Evolutionary conservation across 2,113 vertebrate species (phyloP).

Genomic region (Trichechus manatus): DNA sequence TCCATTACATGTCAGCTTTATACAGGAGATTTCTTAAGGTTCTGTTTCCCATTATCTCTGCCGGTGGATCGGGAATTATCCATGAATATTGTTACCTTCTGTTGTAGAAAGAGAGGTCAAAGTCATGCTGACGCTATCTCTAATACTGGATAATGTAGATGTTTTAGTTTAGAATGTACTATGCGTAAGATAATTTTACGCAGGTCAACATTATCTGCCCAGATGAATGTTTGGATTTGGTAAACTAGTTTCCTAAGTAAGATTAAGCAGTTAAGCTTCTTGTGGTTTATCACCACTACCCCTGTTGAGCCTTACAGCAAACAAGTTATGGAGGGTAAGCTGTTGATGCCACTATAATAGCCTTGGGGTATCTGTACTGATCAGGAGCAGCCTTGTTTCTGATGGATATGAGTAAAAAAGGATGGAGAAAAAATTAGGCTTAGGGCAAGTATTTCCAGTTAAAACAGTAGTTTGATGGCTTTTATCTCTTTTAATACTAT

Average conservation of each 20-base stretch:
- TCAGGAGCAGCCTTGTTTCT: neutral
- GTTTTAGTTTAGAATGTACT: neutral
- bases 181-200: neutral
- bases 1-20: neutral
- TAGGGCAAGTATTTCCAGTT: neutral
- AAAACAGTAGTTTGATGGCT: neutral
- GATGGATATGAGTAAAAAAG: neutral
- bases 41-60: neutral
- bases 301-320: neutral
- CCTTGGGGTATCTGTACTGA: neutral
- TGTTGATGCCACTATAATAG: neutral
- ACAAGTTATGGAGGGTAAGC: neutral
- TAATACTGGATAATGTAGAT: neutral
- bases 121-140: neutral
- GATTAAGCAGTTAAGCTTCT: neutral
- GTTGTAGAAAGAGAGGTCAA: neutral
- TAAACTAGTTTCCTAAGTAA: neutral
- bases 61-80: neutral
- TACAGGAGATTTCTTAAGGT: neutral
- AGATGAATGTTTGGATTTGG: neutral
- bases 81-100: neutral
- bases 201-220: neutral
- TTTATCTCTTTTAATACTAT: neutral
- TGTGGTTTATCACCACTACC: neutral
- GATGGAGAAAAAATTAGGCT: neutral